phyloP scores from a whole-genome alignment of 92 coral and sea anemone species.

The Umimayanthus chanpuru region DNA sequence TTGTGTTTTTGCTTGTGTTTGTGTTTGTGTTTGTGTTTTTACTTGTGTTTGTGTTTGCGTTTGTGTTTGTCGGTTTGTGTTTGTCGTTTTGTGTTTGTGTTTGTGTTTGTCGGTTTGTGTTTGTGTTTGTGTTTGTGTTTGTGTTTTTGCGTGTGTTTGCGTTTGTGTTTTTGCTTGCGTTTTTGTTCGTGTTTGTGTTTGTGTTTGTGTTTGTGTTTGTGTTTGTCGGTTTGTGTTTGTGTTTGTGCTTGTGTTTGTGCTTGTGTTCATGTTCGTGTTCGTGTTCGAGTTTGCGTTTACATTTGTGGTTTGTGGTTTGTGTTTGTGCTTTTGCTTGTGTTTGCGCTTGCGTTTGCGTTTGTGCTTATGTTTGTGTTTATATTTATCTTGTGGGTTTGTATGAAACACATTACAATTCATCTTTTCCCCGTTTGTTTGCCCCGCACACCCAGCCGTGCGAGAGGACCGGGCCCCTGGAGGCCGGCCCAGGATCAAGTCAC shows the following conservation, averaged over 20 bases:
- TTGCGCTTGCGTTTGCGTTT: neutral
- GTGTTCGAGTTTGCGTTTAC: neutral
- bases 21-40: neutral
- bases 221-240: neutral
- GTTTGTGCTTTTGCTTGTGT: neutral
- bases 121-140: neutral
- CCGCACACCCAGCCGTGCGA: constrained; percentile 78
- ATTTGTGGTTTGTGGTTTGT: too few relatives aligned
- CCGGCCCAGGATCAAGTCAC: constrained; percentile 82
- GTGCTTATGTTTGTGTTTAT: neutral
- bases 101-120: neutral
- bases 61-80: too few relatives aligned
- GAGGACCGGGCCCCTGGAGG: constrained; percentile 99
- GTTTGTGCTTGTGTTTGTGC: neutral
- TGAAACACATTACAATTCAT: neutral
- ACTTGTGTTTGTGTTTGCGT: neutral
- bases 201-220: neutral
- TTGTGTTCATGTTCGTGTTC: neutral
- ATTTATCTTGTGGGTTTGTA: neutral
- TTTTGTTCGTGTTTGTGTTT: neutral
- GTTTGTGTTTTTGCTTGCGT: too few relatives aligned
- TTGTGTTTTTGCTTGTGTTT: neutral
- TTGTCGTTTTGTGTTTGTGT: too few relatives aligned
- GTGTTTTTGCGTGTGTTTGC: neutral
- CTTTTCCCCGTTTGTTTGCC: neutral